A percentile compares a stretch with the other conserved stretches of the same genome.
phyloP scores from a whole-genome alignment of 2,888 invertebrate species.

The Tenthredo scrophulariae region DNA sequence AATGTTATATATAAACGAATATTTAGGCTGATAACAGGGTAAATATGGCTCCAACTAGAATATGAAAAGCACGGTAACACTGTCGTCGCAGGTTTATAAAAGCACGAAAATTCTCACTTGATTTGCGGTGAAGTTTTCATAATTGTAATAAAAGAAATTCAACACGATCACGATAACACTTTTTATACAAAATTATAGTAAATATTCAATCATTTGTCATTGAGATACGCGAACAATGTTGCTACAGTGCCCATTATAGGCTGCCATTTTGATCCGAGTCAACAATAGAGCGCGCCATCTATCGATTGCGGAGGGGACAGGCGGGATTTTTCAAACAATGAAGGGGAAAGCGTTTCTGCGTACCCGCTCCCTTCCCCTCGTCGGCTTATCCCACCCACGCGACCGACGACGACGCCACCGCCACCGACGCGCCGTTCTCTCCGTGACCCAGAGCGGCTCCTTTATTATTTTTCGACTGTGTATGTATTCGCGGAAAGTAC shows the following conservation, averaged over 20 bases:
- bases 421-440: constrained; percentile 28
- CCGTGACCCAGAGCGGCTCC: constrained; percentile 30
- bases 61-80: constrained; percentile 61
- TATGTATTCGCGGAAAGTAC: background rate
- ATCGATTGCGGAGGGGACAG: constrained; percentile 71
- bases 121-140: constrained; percentile 54
- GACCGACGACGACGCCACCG: background rate
- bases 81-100: constrained; percentile 54
- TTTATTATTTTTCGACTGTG: background rate
- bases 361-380: constrained; percentile 48
- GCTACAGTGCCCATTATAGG: constrained; percentile 69
- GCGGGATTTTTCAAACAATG: constrained; percentile 67
- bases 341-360: constrained; percentile 60
- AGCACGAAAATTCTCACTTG: constrained; percentile 63
- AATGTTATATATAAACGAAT: background rate
- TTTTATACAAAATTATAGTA: constrained; percentile 56
- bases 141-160: background rate
- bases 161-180: background rate
- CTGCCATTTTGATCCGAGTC: constrained; percentile 74
- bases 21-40: constrained; percentile 62
- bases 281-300: constrained; percentile 86
- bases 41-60: constrained; percentile 69
- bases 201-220: constrained; percentile 63
- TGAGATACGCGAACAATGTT: constrained; percentile 65
- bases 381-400: constrained; percentile 49